phyloP scores from a whole-genome alignment of 1,140 invertebrate genomes.

The Ceratosolen solmsi region DNA sequence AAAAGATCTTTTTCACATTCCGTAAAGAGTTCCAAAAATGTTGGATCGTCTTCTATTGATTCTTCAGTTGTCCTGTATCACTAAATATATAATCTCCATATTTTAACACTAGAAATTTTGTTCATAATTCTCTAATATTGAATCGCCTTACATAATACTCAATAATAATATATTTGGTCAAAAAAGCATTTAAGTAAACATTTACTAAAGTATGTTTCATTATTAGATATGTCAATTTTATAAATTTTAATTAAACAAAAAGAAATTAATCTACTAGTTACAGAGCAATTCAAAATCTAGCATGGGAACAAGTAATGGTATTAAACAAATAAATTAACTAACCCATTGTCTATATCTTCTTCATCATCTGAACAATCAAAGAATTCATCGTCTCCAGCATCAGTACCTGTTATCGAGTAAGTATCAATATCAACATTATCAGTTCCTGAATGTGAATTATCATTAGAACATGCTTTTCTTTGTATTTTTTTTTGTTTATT shows the following conservation, averaged over 20 bases:
- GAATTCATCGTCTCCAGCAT: slow-evolving; percentile 71
- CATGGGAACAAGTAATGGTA: slow-evolving; percentile 31
- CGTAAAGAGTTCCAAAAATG: slow-evolving; percentile 59
- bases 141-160: background rate
- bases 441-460: slow-evolving; percentile 57
- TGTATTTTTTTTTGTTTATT: slow-evolving; percentile 57
- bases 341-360: slow-evolving; percentile 62
- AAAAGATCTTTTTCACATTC: slow-evolving; percentile 59
- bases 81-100: slow-evolving; percentile 67
- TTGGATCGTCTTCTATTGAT: slow-evolving; percentile 57
- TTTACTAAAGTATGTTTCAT: background rate
- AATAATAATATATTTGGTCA: too few relatives aligned
- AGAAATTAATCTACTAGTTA: too few relatives aligned
- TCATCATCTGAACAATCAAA: slow-evolving; percentile 72
- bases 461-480: slow-evolving; percentile 58
- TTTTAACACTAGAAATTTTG: slow-evolving; percentile 56
- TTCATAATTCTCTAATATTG: slow-evolving; percentile 51
- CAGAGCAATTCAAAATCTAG: slow-evolving; percentile 44
- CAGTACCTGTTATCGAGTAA: slow-evolving; percentile 67
- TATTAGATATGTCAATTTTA: background rate
- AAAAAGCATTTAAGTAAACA: background rate
- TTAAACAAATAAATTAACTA: slow-evolving; percentile 52
- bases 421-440: slow-evolving; percentile 68
- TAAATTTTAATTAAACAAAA: too few relatives aligned
- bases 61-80: slow-evolving; percentile 70